Conservation (phyloP, 2,888 invertebrate species). For the Carpatolechia fugitivella region DNA sequence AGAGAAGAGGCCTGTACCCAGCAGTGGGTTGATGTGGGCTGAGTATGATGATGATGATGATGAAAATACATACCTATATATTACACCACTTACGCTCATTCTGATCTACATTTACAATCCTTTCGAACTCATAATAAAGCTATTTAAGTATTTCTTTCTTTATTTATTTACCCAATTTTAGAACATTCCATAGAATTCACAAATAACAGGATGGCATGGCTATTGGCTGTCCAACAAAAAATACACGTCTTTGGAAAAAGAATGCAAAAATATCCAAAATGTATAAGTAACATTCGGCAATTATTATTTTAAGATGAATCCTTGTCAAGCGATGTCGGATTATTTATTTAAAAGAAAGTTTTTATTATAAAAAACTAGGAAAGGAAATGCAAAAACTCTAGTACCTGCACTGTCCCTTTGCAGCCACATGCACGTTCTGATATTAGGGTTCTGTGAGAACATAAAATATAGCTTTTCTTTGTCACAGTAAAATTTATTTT, state of each 20-base stretch:
- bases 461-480: no score
- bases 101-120: neutral
- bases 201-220: conserved; percentile 1
- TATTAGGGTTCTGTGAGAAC: conserved; percentile 59
- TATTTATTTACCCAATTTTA: neutral
- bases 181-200: neutral
- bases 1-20: no score
- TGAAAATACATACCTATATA: no score
- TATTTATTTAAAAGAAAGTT: conserved; percentile 80
- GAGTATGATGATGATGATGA: no score
- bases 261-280: conserved; percentile 30
- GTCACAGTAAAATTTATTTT: no score
- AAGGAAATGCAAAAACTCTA: conserved; percentile 78
- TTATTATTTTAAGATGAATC: conserved; percentile 75
- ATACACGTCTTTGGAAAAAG: conserved; percentile 15
- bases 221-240: neutral
- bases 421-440: conserved; percentile 71
- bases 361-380: conserved; percentile 76
- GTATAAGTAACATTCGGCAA: conserved; percentile 43
- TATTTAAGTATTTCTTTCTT: neutral
- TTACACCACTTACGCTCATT: no score
- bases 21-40: no score
- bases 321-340: conserved; percentile 72
- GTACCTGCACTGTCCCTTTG: conserved; percentile 73
- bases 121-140: no score